Percentiles rank a stretch among this genome's conserved stretches.
Evolutionary conservation across 2,888 invertebrate genomes (phyloP).

Genomic region (Pogonocherus hispidulus): DNA sequence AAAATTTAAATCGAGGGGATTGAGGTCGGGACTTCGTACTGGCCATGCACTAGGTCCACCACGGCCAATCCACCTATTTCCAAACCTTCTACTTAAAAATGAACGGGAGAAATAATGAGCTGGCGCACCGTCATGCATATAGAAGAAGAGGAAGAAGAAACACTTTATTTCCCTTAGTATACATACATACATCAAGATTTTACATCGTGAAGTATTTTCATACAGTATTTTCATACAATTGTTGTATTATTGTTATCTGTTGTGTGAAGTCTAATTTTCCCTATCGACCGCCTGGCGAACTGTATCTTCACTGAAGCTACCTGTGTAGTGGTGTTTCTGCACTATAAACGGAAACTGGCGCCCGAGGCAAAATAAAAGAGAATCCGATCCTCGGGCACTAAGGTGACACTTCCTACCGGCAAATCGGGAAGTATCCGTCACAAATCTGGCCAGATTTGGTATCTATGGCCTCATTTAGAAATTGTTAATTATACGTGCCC

Average conservation of each 20-base stretch:
- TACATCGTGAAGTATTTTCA: background rate
- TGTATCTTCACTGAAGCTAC: too few species aligned
- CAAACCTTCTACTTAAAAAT: background rate
- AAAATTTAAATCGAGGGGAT: constrained; percentile 9
- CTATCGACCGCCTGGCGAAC: too few species aligned
- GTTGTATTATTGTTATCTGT: background rate
- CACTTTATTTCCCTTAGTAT: background rate
- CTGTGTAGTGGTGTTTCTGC: too few species aligned
- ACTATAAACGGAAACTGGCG: too few species aligned
- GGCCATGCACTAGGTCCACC: background rate
- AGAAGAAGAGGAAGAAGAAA: too few species aligned
- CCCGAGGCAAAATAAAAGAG: too few species aligned
- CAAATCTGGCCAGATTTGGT: background rate
- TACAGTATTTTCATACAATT: background rate
- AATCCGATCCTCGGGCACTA: too few species aligned
- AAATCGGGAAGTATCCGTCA: too few species aligned
- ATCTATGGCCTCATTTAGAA: background rate
- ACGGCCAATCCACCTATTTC: constrained; percentile 9
- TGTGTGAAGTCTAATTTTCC: too few species aligned
- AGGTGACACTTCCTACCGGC: too few species aligned
- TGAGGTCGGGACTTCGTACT: constrained; percentile 3
- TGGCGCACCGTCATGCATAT: background rate
- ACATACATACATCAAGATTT: background rate
- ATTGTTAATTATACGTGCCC: background rate
- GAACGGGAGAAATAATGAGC: constrained; percentile 1